Conservation (phyloP, 2,113 vertebrate genomes). For the Antechinus flavipes region DNA sequence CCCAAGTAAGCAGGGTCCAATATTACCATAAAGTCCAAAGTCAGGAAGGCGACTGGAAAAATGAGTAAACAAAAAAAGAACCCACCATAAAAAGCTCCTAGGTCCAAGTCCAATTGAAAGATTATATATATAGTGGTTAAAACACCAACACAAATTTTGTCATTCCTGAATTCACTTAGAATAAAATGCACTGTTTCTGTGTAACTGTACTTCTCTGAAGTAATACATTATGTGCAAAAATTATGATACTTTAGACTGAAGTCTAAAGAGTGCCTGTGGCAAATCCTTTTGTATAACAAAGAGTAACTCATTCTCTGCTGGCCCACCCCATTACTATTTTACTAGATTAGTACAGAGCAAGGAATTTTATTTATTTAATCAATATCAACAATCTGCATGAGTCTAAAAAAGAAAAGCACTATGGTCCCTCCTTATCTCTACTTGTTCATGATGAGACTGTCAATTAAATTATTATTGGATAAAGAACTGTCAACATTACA, state of each 20-base stretch:
- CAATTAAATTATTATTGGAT: slow-evolving; percentile 51
- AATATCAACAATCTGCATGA: neutral
- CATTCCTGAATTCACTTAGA: neutral
- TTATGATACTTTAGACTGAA: neutral
- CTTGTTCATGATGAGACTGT: slow-evolving; percentile 22
- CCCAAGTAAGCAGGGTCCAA: neutral
- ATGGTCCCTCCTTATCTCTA: neutral
- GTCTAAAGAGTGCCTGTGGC: neutral
- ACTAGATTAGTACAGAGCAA: neutral
- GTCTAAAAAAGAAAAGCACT: neutral
- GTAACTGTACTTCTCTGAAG: neutral
- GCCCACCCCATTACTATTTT: neutral
- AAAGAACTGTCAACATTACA: slow-evolving; percentile 8
- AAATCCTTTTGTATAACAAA: neutral
- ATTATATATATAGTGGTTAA: neutral
- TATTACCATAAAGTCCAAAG: neutral
- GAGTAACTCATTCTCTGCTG: neutral
- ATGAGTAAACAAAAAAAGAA: neutral
- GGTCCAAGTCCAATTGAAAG: neutral
- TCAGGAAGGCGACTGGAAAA: neutral
- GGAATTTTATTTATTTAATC: neutral
- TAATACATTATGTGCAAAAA: neutral
- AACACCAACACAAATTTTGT: neutral
- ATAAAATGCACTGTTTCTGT: neutral
- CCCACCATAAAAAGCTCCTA: neutral